Evolutionary conservation across 2,113 vertebrate species (phyloP), one percentile per base, ranked within the genome.

Genomic region (Lophochroa leadbeateri): DNA sequence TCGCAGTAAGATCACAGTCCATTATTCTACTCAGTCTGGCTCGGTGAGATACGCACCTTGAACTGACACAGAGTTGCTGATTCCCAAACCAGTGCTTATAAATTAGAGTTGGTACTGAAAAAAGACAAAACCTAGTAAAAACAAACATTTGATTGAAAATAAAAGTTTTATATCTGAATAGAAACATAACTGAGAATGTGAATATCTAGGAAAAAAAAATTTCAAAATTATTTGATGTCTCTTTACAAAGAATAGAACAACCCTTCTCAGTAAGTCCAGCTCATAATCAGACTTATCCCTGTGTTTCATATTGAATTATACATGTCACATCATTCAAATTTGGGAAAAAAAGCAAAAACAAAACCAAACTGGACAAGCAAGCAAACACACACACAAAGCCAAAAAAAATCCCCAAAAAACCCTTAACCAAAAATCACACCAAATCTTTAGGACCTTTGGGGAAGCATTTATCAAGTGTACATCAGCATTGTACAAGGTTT

Each of bases 361-460:
- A 58, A 58, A 20, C 33, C 55, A 58, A 58, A 58, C 20, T 0
- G 5, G 20, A n/a, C 19, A n/a, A 57, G 9, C 13, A 57, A 57
- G 8, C 8, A 58, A 58, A 33, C 33, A 58, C 4, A 23, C 13
- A 33, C 8, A 20, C 13, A 57, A n/a, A 50, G 49, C 35, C 15
- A 27, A 37, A 37, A 28, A 37, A 37, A 37, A 10, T 37, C 37
- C 37, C 37, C 31, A 16, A 17, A 28, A n/a, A 57, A n/a, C 55
- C 20, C n/a, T 35, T 57, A 44, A 28, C 3, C 11, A 10, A 17
- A 86, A 49, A 17, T 19, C 41, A 25, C 5, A 65, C 8, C 7
- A 25, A 43, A 19, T 9, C 8, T 69, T n/a, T 25, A 47, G 6
- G 49, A 79, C 8, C 5, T 55, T 5, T 0, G 0, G 10, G 18